Percentiles rank a stretch among this genome's conserved stretches.
Evolutionary conservation across 2,888 invertebrate genomes (phyloP).

Genomic region (Pseudococcus jackbeardsleyi): DNA sequence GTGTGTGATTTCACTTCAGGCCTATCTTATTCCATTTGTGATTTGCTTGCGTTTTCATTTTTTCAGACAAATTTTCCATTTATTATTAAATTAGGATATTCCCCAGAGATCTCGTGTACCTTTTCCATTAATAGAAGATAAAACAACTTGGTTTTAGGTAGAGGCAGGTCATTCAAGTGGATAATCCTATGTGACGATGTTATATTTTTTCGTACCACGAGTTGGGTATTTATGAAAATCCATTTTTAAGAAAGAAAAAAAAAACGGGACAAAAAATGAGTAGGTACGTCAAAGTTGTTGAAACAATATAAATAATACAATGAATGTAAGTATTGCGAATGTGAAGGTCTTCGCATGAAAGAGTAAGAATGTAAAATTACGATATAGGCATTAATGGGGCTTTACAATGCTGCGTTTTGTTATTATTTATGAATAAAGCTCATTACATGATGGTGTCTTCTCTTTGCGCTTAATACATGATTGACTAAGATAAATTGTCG

Average conservation of each 20-base stretch:
- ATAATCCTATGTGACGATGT: too few species aligned
- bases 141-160: too few species aligned
- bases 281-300: neutral
- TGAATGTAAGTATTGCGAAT: neutral
- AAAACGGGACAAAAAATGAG: too few species aligned
- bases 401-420: constrained; percentile 21
- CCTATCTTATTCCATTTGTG: neutral
- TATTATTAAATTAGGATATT: neutral
- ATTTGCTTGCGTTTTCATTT: neutral
- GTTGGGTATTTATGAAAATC: too few species aligned
- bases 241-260: too few species aligned
- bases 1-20: neutral
- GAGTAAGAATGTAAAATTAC: neutral
- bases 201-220: too few species aligned
- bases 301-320: neutral
- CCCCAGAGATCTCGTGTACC: too few species aligned
- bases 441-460: constrained; percentile 26
- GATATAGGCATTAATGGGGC: constrained; percentile 19
- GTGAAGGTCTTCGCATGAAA: neutral
- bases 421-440: constrained; percentile 44
- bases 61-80: neutral
- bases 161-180: too few species aligned
- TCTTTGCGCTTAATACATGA: constrained; percentile 27
- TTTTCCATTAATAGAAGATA: too few species aligned
- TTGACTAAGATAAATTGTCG: constrained; percentile 42